Base-by-base conservation (phyloP, 2,888 invertebrate species). In the Macrosiphum euphorbiae region DNA sequence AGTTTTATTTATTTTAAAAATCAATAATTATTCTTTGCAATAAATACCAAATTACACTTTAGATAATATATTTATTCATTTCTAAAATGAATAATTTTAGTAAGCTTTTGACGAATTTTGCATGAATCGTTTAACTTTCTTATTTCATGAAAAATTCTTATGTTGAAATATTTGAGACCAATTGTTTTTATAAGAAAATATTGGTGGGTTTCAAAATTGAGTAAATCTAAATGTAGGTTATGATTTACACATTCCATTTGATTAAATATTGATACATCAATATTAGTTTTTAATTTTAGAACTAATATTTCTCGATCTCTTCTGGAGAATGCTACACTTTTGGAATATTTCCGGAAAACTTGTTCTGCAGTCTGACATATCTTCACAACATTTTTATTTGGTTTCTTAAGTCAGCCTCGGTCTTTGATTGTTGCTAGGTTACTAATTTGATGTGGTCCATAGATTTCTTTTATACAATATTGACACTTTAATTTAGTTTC, bases 331-430 rank as follows among this genome's bases (percentile, higher is more conserved):
- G 58, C 28, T 88, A 58, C 26, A 58, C 41, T 88, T 41, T 44
- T 58, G 24, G 58, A 88, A 88, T 88, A 58, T 58, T 24, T 88
- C 24, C 88, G 88, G 16, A 88, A 88, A 41, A 88, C 41, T 88
- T 88, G 35, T 88, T 88, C 88, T 88, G 55, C 88, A 88, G 88
- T 58, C 28, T 88, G 35, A 88, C 88, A 88, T 88, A 88, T 58
- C 3, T 24, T 41, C 41, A 88, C 88, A 26, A 88, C 35, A 88
- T 88, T 16, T 26, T 58, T 35, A 41, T 16, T 88, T 13, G 44
- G 88, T 88, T 88, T 88, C 16, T 58, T 58, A 58, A 88, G 58
- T 4, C 58, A 58, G 24, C 58, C 58, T 41, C 44, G 44, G 41
- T 89, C 88, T 89, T 89, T 89, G 24, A 89, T 89, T 26, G 88